Evolutionary conservation across 2,888 invertebrate species (phyloP).

Genomic region (Drosophila kanekoi): DNA sequence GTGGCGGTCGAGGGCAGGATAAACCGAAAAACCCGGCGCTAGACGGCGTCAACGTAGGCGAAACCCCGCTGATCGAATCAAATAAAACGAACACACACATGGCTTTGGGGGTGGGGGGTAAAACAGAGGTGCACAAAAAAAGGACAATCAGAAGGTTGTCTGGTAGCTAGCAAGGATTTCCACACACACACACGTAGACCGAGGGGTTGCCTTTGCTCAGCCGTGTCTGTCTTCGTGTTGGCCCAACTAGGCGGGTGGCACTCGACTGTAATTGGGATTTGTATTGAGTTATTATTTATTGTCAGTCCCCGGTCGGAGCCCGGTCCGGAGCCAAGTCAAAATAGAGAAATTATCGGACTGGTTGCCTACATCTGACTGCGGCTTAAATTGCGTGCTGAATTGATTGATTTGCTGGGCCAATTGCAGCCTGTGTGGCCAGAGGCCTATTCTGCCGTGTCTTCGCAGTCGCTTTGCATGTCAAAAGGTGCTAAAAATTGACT

Average conservation of each 20-base stretch:
- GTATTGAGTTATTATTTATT: constrained; percentile 82
- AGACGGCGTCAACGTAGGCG: constrained; percentile 75
- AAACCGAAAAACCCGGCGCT: constrained; percentile 68
- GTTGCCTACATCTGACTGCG: constrained; percentile 40
- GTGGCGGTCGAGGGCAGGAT: constrained; percentile 65
- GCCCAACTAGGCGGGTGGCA: constrained; percentile 74
- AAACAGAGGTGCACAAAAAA: constrained; percentile 44
- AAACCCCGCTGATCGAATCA: constrained; percentile 84
- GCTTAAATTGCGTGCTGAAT: constrained; percentile 79
- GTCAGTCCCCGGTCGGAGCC: constrained; percentile 42
- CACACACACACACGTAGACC: not conserved
- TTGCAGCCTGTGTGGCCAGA: constrained; percentile 38
- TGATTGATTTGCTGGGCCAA: constrained; percentile 74
- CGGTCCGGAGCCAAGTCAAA: constrained; percentile 57
- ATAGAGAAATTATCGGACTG: constrained; percentile 74
- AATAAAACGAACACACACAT: constrained; percentile 75
- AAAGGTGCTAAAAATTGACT: constrained; percentile 75
- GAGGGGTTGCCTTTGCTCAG: constrained; percentile 28
- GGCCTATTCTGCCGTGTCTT: not conserved
- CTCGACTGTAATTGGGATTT: constrained; percentile 78
- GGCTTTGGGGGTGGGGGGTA: constrained; percentile 23
- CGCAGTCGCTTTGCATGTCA: constrained; percentile 66
- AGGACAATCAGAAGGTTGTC: constrained; percentile 76
- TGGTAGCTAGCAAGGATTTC: constrained; percentile 64
- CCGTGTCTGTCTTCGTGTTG: constrained; percentile 25